phyloP scores from a whole-genome alignment of 1,140 invertebrate genomes.

The Nymphalis io region DNA sequence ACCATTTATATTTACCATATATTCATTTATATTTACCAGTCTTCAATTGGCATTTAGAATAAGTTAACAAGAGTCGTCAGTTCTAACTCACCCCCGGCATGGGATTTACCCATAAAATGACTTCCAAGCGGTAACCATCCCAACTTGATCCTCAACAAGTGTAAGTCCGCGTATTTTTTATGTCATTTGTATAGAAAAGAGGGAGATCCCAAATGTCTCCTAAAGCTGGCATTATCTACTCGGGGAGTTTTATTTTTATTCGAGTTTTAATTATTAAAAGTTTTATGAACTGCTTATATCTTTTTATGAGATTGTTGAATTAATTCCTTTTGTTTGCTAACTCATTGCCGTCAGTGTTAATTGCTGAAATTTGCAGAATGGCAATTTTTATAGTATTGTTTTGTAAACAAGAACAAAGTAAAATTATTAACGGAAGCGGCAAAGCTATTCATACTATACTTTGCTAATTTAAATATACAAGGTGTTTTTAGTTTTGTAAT shows the following conservation, averaged over 20 bases:
- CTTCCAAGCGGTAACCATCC: constrained; percentile 46
- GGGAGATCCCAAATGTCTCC: constrained; percentile 29
- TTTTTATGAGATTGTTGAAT: constrained; percentile 77
- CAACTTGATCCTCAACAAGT: constrained; percentile 46
- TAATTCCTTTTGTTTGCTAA: constrained; percentile 77
- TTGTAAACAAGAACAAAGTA: constrained; percentile 30
- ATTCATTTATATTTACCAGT: constrained; percentile 63
- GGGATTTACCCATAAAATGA: constrained; percentile 57
- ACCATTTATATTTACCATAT: constrained; percentile 55
- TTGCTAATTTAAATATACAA: constrained; percentile 26
- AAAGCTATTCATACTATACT: constrained; percentile 38
- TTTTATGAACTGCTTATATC: constrained; percentile 79
- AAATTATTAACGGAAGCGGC: constrained; percentile 19
- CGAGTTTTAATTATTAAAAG: constrained; percentile 79
- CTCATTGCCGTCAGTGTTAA: constrained; percentile 57
- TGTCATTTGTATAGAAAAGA: constrained; percentile 32
- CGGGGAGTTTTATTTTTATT: constrained; percentile 70
- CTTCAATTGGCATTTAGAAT: constrained; percentile 57
- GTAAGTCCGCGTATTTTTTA: constrained; percentile 29
- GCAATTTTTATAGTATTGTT: constrained; percentile 30
- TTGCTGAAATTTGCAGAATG: constrained; percentile 48
- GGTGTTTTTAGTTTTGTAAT: constrained; percentile 8
- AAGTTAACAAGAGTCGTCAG: constrained; percentile 73
- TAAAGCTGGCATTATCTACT: constrained; percentile 47
- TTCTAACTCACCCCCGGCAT: constrained; percentile 60